Conservation (phyloP, 2,797 vertebrate species). For the Malurus splendens region DNA sequence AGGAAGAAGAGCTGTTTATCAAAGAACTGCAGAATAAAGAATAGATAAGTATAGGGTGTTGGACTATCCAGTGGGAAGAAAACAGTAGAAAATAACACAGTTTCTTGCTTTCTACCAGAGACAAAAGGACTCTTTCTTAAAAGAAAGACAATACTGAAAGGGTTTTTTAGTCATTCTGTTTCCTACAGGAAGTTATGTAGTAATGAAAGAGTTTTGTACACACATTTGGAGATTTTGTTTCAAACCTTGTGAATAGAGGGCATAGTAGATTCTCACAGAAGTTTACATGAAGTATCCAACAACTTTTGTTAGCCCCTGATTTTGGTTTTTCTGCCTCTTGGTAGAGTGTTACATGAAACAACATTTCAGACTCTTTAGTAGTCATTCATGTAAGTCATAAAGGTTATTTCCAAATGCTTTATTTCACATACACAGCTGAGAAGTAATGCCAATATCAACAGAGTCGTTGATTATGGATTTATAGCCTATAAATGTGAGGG, state of each 20-base stretch:
- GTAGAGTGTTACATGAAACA: neutral
- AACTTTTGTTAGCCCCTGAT: neutral
- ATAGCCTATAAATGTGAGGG: conserved; percentile 55
- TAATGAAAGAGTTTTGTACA: neutral
- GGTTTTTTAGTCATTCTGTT: neutral
- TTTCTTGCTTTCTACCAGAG: neutral
- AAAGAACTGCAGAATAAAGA: neutral
- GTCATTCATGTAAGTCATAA: neutral
- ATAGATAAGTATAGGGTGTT: neutral
- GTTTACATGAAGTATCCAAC: neutral
- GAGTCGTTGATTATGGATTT: conserved; percentile 54
- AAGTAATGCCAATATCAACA: conserved; percentile 5
- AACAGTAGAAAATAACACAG: neutral
- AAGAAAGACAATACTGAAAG: neutral
- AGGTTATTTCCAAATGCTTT: conserved; percentile 30
- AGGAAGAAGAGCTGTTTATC: neutral
- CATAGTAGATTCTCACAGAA: neutral
- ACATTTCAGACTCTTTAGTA: neutral
- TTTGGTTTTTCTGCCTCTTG: neutral
- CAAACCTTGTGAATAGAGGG: neutral
- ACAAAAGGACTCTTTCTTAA: neutral
- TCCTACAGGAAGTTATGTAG: neutral
- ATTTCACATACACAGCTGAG: conserved; percentile 9
- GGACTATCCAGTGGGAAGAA: neutral
- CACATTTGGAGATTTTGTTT: neutral